phyloP scores from a whole-genome alignment of 2,797 vertebrate species.

The Sebastes diploproa region DNA sequence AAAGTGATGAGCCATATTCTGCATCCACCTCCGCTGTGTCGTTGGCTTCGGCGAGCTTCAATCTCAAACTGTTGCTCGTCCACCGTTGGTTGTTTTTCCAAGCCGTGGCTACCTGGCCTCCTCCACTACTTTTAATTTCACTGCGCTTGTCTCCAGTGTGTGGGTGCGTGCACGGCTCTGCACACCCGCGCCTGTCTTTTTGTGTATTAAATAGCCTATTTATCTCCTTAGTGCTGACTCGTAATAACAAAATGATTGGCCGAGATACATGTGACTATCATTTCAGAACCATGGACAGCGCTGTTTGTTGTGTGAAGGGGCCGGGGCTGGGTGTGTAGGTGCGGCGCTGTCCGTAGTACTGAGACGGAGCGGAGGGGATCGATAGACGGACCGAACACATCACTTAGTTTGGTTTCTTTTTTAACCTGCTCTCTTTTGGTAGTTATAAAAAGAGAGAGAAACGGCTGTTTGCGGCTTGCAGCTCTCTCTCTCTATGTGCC shows the following conservation, averaged over 20 bases:
- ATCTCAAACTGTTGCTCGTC: not conserved
- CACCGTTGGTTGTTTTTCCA: not conserved
- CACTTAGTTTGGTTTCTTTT: not conserved
- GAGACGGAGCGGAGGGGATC: not conserved
- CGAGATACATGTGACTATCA: not conserved
- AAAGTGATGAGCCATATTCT: not conserved
- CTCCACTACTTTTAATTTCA: not conserved
- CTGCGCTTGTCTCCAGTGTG: not conserved
- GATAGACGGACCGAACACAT: not conserved
- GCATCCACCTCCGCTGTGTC: not conserved
- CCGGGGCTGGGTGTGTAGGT: not conserved
- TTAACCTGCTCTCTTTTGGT: not conserved
- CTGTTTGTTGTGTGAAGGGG: not conserved
- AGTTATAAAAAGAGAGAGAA: not conserved
- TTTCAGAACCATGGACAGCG: not conserved
- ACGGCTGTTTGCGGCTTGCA: too few relatives aligned
- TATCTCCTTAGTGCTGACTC: not conserved
- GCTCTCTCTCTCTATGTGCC: not conserved
- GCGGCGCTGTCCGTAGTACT: not conserved
- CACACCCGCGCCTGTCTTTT: not conserved
- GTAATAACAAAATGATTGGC: not conserved
- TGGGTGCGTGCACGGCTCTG: not conserved
- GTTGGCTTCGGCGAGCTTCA: not conserved
- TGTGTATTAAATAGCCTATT: not conserved
- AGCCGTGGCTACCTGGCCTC: not conserved